Conservation (phyloP, 2,113 vertebrate genomes). For the Macquaria ambigua region DNA sequence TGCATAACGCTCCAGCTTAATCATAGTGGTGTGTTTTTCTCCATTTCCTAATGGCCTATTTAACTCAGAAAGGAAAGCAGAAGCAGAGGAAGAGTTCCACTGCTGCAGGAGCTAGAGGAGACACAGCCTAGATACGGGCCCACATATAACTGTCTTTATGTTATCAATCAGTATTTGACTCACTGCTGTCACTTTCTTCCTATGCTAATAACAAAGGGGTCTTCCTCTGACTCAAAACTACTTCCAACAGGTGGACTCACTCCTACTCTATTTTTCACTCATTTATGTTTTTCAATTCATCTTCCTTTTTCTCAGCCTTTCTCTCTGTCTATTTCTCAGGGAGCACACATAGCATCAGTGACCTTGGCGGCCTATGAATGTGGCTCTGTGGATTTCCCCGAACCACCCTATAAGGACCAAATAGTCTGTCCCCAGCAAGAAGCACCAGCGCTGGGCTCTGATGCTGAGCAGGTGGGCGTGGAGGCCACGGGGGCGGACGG, state of each 20-base stretch:
- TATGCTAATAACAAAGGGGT: constrained; percentile 47
- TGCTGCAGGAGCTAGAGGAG: background rate
- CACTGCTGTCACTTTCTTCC: constrained; percentile 32
- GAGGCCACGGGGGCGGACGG: constrained; percentile 22
- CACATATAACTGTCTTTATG: constrained; percentile 34
- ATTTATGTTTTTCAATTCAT: constrained; percentile 12
- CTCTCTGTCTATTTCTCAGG: constrained; percentile 79
- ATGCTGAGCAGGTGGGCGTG: constrained; percentile 51
- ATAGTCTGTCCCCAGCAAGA: constrained; percentile 89
- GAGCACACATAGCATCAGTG: constrained; percentile 92
- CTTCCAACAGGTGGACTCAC: constrained; percentile 50
- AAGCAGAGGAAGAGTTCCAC: constrained; percentile 8
- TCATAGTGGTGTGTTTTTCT: constrained; percentile 13
- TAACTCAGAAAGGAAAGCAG: constrained; percentile 32
- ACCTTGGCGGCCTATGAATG: constrained; percentile 92
- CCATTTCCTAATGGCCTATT: constrained; percentile 4
- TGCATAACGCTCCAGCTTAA: background rate
- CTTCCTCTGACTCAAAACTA: constrained; percentile 73
- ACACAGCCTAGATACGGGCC: constrained; percentile 11
- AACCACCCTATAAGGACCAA: constrained; percentile 91
- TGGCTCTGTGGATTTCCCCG: constrained; percentile 91
- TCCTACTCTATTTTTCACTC: constrained; percentile 33
- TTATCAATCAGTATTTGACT: constrained; percentile 59
- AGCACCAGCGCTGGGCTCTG: constrained; percentile 19
- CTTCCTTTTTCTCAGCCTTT: background rate